These are phyloP conservation scores for Enteromius afrohamiltoni DNA, from an alignment of 2,797 vertebrate genomes.

Conservation along the genomic window DNA sequence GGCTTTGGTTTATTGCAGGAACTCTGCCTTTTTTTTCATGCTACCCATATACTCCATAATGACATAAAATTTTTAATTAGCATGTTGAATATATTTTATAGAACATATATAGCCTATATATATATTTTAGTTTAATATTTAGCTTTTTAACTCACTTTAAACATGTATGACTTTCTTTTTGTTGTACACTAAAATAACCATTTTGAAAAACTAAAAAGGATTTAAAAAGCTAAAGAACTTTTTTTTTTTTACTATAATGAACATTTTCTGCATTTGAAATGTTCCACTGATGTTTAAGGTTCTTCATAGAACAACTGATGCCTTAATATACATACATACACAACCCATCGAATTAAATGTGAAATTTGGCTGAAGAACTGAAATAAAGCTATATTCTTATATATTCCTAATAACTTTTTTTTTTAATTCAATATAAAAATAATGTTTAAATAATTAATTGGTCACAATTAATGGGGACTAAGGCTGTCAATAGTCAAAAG, in stretches of 20 bases:
- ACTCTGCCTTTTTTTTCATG: neutral
- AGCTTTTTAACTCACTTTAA: neutral
- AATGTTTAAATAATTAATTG: neutral
- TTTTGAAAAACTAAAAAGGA: too few species aligned
- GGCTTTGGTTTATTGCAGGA: slow-evolving; percentile 29
- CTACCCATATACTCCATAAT: slow-evolving; percentile 7
- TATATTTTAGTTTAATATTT: slow-evolving; percentile 13
- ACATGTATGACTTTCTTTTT: neutral
- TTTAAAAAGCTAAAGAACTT: too few species aligned
- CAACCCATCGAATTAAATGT: neutral
- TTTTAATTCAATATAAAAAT: neutral
- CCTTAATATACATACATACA: too few species aligned
- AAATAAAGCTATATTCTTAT: neutral
- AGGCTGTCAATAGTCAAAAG: neutral
- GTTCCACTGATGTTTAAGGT: too few species aligned
- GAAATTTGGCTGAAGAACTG: neutral
- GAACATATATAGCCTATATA: slow-evolving; percentile 1
- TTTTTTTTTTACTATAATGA: too few species aligned
- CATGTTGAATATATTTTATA: slow-evolving; percentile 2
- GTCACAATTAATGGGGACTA: neutral
- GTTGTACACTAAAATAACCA: neutral
- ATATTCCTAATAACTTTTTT: neutral
- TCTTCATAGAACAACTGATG: too few species aligned
- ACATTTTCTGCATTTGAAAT: too few species aligned
- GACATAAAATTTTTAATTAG: neutral